Conservation (phyloP, 2,797 vertebrate genomes). For the Crenuchus spilurus region DNA sequence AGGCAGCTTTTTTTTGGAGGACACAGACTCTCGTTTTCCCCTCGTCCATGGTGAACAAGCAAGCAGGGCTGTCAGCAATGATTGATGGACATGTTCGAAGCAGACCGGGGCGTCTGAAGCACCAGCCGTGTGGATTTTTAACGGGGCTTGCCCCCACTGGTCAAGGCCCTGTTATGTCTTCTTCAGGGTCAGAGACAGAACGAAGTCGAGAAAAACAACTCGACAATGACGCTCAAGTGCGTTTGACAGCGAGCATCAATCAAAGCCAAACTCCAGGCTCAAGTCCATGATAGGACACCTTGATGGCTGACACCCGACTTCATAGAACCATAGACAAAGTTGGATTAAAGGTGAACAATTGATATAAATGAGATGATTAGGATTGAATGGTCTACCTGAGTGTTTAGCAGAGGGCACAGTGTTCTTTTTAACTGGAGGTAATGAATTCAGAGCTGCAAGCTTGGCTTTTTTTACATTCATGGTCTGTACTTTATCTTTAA, state of each 20-base stretch:
- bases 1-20: slow-evolving; percentile 1
- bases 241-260: slow-evolving; percentile 53
- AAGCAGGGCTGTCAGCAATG: slow-evolving; percentile 61
- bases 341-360: slow-evolving; percentile 27
- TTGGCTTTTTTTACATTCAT: neutral
- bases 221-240: slow-evolving; percentile 42
- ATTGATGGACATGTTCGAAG: slow-evolving; percentile 65
- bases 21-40: slow-evolving; percentile 13
- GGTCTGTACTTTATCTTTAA: neutral
- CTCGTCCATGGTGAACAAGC: slow-evolving; percentile 34
- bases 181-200: slow-evolving; percentile 38
- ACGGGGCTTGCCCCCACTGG: slow-evolving; percentile 47
- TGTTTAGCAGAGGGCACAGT: neutral
- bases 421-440: too few species aligned
- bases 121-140: slow-evolving; percentile 39
- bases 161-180: slow-evolving; percentile 51
- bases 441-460: neutral
- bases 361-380: slow-evolving; percentile 18
- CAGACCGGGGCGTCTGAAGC: slow-evolving; percentile 53
- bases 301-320: slow-evolving; percentile 49
- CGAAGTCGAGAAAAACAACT: slow-evolving; percentile 46
- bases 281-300: slow-evolving; percentile 52
- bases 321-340: slow-evolving; percentile 44
- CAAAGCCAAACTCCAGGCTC: slow-evolving; percentile 45
- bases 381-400: neutral